Evolutionary conservation across 2,888 invertebrate genomes (phyloP), one percentile per base, ranked within the genome.

Genomic region (Parapristionchus giblindavisi): DNA sequence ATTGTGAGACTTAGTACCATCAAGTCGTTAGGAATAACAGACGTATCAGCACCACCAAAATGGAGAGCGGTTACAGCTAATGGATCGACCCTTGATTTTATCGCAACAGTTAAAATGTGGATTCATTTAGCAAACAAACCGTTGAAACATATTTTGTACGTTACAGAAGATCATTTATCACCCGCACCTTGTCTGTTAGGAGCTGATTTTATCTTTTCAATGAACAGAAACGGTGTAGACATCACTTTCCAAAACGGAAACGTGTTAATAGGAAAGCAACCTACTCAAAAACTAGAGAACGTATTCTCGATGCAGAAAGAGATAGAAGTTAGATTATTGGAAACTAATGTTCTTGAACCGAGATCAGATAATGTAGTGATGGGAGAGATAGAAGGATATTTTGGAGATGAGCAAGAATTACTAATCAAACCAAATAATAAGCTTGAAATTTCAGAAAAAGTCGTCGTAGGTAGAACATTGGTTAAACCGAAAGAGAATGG

Each of bases 131-230:
- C 5, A n/a, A 66, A 43, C 4, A 27, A 21, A 48, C 11, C n/a
- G 24, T 11, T 4, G 8, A 5, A 14, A 24, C 68, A 68, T 24
- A 51, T 51, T 11, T 2, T 68, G n/a, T 52, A 52, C 27, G 68
- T 68, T 2, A n/a, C 68, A 4, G 68, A 68, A 51, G 68, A 68
- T 29, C 51, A 68, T 14, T 14, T 52, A 1, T 8, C 51, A 0
- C 68, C 68, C 29, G 68, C 68, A 3, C 68, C 68, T 3, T 8
- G 24, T 6, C 51, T 68, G 21, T 27, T 65, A 4, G 65, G 65
- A 43, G 8, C 3, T 5, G 68, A 68, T 21, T 68, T 52, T 52
- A 68, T 68, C 24, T 2, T 17, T 3, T 0, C 32, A 3, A 17
- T 68, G 17, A 68, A 68, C 21, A 38, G n/a, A 17, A 32, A 21